Evolutionary conservation across 2,797 vertebrate genomes (phyloP).

Genomic region (Mus caroli): DNA sequence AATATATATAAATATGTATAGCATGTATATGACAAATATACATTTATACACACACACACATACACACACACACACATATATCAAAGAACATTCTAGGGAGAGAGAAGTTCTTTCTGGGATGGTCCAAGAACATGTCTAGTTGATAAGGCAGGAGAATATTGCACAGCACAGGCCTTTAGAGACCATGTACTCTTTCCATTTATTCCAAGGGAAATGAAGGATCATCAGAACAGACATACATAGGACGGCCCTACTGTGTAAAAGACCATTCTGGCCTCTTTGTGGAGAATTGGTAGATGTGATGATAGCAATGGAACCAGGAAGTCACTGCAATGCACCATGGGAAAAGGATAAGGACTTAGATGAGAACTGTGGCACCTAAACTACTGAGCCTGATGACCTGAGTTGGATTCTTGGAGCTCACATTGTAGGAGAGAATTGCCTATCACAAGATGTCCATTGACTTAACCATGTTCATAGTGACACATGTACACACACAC

Average conservation of each 20-base stretch:
- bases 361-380: not conserved
- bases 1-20: not conserved
- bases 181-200: not conserved
- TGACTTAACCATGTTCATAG: not conserved
- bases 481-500: not conserved
- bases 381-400: not conserved
- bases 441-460: not conserved
- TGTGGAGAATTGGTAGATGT: not conserved
- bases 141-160: not conserved
- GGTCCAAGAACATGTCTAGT: not conserved
- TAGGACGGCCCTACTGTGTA: not conserved
- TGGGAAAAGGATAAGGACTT: not conserved
- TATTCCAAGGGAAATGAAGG: slow-evolving; percentile 9
- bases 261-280: not conserved
- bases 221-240: not conserved
- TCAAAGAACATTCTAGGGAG: not conserved
- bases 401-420: not conserved
- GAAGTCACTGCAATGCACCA: not conserved
- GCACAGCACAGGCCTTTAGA: not conserved
- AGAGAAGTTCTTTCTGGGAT: not conserved
- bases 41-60: too few species aligned
- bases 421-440: not conserved
- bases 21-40: too few species aligned
- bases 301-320: not conserved
- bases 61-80: too few species aligned